Percentiles rank a stretch among this genome's conserved stretches.
phyloP scores from a whole-genome alignment of 2,888 invertebrate species.

The Pilophorus perplexus region DNA sequence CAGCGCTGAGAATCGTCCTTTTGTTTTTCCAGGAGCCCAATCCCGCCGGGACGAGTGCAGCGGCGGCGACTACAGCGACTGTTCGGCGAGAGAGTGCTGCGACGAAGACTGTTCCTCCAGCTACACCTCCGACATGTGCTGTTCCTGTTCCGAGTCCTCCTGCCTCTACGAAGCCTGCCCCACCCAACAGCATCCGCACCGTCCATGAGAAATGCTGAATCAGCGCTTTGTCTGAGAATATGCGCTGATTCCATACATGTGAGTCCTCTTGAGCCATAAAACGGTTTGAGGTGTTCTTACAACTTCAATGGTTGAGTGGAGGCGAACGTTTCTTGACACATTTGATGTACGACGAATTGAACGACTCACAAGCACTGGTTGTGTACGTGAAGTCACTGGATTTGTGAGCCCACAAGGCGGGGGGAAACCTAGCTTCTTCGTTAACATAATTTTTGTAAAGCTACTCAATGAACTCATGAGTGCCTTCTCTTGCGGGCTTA shows the following conservation, averaged over 20 bases:
- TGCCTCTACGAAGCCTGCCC: conserved; percentile 60
- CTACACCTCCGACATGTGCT: conserved; percentile 57
- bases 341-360: too few species aligned
- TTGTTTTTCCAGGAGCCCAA: conserved; percentile 26
- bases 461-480: too few species aligned
- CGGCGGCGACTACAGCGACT: conserved; percentile 38
- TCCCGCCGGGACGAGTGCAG: conserved; percentile 30
- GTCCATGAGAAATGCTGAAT: conserved; percentile 42
- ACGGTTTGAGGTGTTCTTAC: too few species aligned
- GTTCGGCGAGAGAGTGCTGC: conserved; percentile 42
- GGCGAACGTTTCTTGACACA: too few species aligned
- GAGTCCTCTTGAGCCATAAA: neutral
- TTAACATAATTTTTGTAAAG: too few species aligned
- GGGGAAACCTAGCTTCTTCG: too few species aligned
- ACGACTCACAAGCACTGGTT: too few species aligned
- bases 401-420: too few species aligned
- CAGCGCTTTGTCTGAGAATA: conserved; percentile 41
- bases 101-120: conserved; percentile 52
- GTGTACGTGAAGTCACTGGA: too few species aligned
- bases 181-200: conserved; percentile 39
- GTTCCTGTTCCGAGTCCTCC: conserved; percentile 65
- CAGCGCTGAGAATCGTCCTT: too few species aligned
- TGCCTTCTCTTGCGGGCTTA: too few species aligned
- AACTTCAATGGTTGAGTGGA: too few species aligned
- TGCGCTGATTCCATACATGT: conserved; percentile 38